Conservation (phyloP, 2,888 invertebrate species). For the Agrotis clavis region DNA sequence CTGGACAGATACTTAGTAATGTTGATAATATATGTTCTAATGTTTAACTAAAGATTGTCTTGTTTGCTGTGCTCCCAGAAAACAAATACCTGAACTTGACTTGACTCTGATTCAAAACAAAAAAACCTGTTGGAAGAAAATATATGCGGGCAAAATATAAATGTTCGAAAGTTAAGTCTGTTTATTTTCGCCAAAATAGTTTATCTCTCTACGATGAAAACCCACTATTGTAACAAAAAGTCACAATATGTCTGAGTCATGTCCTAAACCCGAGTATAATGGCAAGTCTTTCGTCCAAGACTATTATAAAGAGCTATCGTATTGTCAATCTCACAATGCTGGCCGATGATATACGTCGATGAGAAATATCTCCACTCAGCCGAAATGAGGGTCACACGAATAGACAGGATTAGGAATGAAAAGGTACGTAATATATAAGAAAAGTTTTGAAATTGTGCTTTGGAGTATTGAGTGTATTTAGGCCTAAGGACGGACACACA, state of each 20-base stretch:
- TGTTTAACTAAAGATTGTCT: no score
- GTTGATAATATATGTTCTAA: no score
- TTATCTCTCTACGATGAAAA: conserved; percentile 38
- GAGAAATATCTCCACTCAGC: conserved; percentile 78
- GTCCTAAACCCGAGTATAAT: conserved; percentile 56
- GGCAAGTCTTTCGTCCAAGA: conserved; percentile 57
- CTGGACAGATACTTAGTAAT: no score
- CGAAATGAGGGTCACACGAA: conserved; percentile 77
- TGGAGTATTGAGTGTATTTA: conserved; percentile 55
- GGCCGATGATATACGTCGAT: conserved; percentile 70
- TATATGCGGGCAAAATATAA: conserved; percentile 6
- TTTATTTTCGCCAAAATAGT: conserved; percentile 37
- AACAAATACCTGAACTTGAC: no score
- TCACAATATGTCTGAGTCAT: conserved; percentile 58
- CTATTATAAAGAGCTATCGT: conserved; percentile 64
- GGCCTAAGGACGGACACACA: conserved; percentile 12
- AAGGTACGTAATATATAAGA: conserved; percentile 67
- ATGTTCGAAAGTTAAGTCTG: conserved; percentile 1
- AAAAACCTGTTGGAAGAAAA: neutral
- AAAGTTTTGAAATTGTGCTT: conserved; percentile 64
- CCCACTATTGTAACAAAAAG: conserved; percentile 54
- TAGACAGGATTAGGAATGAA: conserved; percentile 75
- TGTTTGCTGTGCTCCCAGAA: neutral
- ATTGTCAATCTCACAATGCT: conserved; percentile 69
- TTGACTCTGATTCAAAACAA: neutral